Percentiles rank a stretch among this genome's conserved stretches.
Evolutionary conservation across 1,140 invertebrate species (phyloP).

Genomic region (Papilio xuthus): DNA sequence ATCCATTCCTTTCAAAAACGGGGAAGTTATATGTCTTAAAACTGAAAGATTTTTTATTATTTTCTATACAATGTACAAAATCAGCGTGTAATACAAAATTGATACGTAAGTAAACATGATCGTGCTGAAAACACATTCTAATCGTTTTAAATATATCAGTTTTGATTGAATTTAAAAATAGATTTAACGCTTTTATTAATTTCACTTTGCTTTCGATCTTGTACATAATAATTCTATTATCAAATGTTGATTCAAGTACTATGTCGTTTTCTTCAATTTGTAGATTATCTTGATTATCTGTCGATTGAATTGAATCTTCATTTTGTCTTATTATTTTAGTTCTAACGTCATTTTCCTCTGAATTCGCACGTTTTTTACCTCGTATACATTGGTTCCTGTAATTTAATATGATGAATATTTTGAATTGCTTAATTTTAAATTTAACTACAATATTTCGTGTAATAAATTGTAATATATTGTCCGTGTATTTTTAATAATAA

Average conservation of each 20-base stretch:
- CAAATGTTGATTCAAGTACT: neutral
- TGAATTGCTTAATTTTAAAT: too few species aligned
- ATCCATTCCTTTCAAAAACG: neutral
- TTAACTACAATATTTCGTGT: too few species aligned
- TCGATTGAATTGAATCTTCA: neutral
- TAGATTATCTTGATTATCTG: neutral
- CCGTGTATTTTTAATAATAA: too few species aligned
- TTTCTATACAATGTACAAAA: neutral
- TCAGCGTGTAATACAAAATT: neutral
- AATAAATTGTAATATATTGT: too few species aligned
- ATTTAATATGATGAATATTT: too few species aligned
- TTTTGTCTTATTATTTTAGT: neutral
- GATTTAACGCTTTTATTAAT: neutral
- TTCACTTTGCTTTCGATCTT: slow-evolving; percentile 1
- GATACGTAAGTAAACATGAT: neutral
- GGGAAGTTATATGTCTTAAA: neutral
- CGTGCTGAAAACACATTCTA: neutral
- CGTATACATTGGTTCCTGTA: neutral
- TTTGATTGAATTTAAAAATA: slow-evolving; percentile 12
- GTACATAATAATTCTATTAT: slow-evolving; percentile 5
- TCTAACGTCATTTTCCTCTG: neutral
- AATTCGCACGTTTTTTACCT: neutral
- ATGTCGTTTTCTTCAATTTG: neutral
- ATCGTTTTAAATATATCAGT: neutral
- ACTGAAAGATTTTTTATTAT: neutral